Base-by-base conservation (phyloP, 2,113 vertebrate species). In the Pelodiscus sinensis region DNA sequence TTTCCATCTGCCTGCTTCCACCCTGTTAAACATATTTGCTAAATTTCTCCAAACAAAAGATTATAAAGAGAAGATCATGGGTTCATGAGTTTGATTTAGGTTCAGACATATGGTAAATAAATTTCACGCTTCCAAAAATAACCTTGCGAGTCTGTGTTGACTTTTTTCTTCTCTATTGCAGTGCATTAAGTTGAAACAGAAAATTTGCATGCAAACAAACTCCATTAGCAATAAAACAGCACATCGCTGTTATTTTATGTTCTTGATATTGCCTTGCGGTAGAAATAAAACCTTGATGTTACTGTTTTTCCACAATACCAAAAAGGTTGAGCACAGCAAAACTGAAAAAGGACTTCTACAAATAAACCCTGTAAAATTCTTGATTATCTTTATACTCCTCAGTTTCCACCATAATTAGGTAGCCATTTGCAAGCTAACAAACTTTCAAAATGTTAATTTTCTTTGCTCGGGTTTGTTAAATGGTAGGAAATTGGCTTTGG, bases 281-380 rank as follows among this genome's bases (percentile, higher is more conserved):
- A 82, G 90, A 91, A 96, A 94, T 97, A 95, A 98, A 96, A 88
- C 87, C 84, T 90, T 88, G 84, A 85, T 96, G 8, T 75, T 56
- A 2, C 95, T 90, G 55, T 95, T 96, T 96, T 96, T 95, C 94
- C 31, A 0, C 86, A 82, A 8, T 83, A 81, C 85, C 68, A 91
- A 68, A 94, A 97, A 84, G 81, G 77, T n/a, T 82, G 54, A 92
- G 44, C 89, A 56, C 5, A 81, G 86, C 83, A 94, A 92, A 95
- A 91, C 62, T 87, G 81, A 92, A 94, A 71, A 44, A 86, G n/a
- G 78, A 9, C 44, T 60, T 82, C 78, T n/a, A 3, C 58, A 91
- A 79, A 86, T 85, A 31, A 92, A 51, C 27, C 84, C 52, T 86
- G 22, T 89, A 83, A 94, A 83, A 87, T 87, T 51, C 29, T 80